Conservation (phyloP, 1,140 invertebrate species). For the Drosophila tani region DNA sequence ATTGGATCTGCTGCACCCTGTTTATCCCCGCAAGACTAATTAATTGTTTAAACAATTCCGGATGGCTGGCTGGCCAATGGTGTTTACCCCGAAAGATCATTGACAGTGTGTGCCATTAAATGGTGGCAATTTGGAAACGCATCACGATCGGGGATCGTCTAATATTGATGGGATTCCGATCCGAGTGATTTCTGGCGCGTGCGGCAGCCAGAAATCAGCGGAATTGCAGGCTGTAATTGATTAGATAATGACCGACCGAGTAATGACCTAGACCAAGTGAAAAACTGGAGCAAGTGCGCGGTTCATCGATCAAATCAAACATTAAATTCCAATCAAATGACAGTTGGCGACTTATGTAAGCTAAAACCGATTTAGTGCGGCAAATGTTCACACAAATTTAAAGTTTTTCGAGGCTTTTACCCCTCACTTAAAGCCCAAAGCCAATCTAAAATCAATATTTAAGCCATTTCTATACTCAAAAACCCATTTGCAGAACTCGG, state of each 20-base stretch:
- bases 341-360: constrained; percentile 1
- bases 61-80: constrained; percentile 31
- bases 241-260: constrained; percentile 53
- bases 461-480: constrained; percentile 58
- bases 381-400: constrained; percentile 1
- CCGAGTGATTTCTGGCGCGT: constrained; percentile 47
- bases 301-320: constrained; percentile 22
- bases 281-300: constrained; percentile 1
- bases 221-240: constrained; percentile 30
- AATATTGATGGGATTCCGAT: constrained; percentile 27
- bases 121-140: constrained; percentile 36
- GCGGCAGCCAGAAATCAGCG: constrained; percentile 29
- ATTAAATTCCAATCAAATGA: constrained; percentile 7
- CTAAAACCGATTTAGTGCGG: not conserved
- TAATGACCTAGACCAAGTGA: constrained; percentile 64
- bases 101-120: constrained; percentile 51
- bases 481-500: constrained; percentile 54
- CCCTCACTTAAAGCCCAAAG: not conserved
- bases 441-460: constrained; percentile 62
- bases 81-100: constrained; percentile 47
- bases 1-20: constrained; percentile 36
- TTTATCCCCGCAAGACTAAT: constrained; percentile 68
- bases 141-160: constrained; percentile 26
- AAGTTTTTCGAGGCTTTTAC: not conserved
- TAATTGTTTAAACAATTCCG: constrained; percentile 77